Conservation (phyloP, 2,113 vertebrate species). For the Pontoporia blainvillei region DNA sequence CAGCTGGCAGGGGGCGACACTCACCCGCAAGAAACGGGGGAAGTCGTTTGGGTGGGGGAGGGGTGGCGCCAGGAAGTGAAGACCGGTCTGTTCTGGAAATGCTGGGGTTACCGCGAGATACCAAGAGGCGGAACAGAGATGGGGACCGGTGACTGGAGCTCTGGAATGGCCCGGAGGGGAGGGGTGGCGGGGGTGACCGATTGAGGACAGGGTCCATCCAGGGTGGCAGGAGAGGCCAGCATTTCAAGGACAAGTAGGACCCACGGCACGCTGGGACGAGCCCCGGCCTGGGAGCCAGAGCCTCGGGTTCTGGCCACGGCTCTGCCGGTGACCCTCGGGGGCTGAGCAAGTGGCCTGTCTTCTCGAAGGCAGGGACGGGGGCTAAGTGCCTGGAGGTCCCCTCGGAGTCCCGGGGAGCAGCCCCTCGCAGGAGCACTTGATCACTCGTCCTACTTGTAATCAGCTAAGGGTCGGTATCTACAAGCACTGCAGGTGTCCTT, state of each 20-base stretch:
- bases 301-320: accelerated
- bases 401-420: neutral
- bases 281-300: neutral
- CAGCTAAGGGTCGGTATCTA: accelerated
- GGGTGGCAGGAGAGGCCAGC: accelerated
- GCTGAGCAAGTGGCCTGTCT: neutral
- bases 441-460: neutral
- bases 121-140: neutral
- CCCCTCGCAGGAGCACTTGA: too few species aligned
- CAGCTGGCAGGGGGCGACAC: accelerated
- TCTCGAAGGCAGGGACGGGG: neutral
- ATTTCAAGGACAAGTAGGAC: neutral
- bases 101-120: neutral
- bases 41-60: accelerated
- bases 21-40: accelerated
- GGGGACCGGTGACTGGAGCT: neutral
- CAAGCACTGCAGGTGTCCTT: neutral
- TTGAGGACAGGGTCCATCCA: too few species aligned
- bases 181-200: neutral
- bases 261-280: accelerated
- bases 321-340: too few species aligned
- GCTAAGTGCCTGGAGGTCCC: neutral
- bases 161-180: neutral
- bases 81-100: neutral
- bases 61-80: accelerated